These are phyloP conservation scores for Oxycera nigricornis DNA, from an alignment of 2,888 invertebrate species.

Conservation along the genomic window DNA sequence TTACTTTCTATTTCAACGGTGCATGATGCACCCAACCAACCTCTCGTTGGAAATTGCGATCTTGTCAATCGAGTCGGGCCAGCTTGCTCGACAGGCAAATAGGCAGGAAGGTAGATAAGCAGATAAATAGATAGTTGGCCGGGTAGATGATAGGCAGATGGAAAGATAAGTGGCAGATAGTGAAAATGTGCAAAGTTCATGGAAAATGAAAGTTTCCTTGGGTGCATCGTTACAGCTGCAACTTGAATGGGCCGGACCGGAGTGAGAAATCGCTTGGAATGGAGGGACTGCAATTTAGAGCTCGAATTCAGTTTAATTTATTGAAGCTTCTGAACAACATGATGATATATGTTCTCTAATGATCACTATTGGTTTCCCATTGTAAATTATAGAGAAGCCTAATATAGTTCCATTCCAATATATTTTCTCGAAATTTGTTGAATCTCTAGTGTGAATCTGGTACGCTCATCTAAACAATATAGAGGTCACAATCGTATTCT, in stretches of 20 bases:
- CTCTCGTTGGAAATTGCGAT: neutral
- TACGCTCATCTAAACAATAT: too few species aligned
- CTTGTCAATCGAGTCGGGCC: neutral
- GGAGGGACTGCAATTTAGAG: too few species aligned
- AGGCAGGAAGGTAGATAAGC: neutral
- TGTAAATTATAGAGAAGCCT: too few species aligned
- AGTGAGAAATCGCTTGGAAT: too few species aligned
- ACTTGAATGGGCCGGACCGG: too few species aligned
- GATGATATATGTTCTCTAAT: too few species aligned
- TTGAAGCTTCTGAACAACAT: neutral
- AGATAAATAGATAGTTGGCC: neutral
- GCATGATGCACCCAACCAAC: conserved; percentile 11
- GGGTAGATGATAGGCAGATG: neutral
- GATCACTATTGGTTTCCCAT: too few species aligned
- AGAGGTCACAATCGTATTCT: too few species aligned
- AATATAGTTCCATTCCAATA: too few species aligned
- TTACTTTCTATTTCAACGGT: conserved; percentile 13
- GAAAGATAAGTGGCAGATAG: neutral
- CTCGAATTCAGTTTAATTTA: too few species aligned
- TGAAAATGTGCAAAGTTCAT: conserved; percentile 7
- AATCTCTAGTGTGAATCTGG: too few species aligned
- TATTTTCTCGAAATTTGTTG: too few species aligned
- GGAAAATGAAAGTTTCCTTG: conserved; percentile 22
- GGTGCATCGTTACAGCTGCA: neutral
- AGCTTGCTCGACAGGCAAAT: neutral